Percentiles rank a stretch among this genome's conserved stretches.
These are phyloP conservation scores for Cephus spinipes DNA, from an alignment of 2,888 invertebrate genomes.

Conservation along the genomic window DNA sequence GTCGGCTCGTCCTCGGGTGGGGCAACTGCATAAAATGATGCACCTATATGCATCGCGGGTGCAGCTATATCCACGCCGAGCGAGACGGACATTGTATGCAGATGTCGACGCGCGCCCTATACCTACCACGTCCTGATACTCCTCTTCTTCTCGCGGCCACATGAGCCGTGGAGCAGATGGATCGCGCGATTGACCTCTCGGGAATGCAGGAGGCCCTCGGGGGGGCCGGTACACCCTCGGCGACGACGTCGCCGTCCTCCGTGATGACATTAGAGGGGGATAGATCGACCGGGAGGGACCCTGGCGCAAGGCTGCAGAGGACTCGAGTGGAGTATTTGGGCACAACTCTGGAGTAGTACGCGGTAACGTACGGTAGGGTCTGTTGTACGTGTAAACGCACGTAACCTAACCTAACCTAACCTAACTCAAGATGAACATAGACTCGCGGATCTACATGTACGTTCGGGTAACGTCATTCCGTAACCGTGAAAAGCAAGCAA, in stretches of 20 bases:
- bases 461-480: not conserved
- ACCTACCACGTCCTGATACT: not conserved
- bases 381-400: not conserved
- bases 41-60: not conserved
- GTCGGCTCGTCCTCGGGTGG: not conserved
- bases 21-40: not conserved
- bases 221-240: not conserved
- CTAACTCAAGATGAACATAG: not conserved
- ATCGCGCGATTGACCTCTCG: slow-evolving; percentile 45
- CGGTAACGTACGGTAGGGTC: not conserved
- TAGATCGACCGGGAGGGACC: not conserved
- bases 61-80: slow-evolving; percentile 8
- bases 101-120: slow-evolving; percentile 25
- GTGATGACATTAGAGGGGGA: not conserved
- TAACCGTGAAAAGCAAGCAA: not conserved
- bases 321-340: not conserved
- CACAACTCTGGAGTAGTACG: not conserved
- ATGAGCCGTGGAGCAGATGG: slow-evolving; percentile 28
- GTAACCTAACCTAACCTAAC: not conserved
- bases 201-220: slow-evolving; percentile 35
- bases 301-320: not conserved
- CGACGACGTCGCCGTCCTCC: not conserved
- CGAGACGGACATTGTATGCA: slow-evolving; percentile 47
- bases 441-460: not conserved
- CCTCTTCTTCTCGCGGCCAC: not conserved